Conservation (phyloP, 2,113 vertebrate species). For the Nannospalax galili region DNA sequence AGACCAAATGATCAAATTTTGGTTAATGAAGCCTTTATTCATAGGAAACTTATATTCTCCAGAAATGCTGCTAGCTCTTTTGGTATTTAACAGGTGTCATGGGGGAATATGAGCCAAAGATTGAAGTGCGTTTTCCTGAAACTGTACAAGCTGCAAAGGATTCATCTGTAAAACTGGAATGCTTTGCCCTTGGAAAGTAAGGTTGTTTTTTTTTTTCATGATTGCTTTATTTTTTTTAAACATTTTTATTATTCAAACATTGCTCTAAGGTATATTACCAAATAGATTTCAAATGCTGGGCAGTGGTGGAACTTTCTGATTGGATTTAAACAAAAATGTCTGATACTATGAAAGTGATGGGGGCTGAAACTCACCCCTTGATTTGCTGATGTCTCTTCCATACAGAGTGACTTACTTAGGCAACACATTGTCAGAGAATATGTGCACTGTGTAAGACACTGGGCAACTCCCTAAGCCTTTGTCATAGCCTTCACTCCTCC, state of each 20-base stretch:
- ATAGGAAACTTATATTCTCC: slow-evolving; percentile 48
- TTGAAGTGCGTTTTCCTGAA: slow-evolving; percentile 92
- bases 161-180: slow-evolving; percentile 92
- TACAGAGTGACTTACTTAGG: not conserved
- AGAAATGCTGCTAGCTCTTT: slow-evolving; percentile 83
- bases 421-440: rapidly evolving
- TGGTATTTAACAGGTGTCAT: slow-evolving; percentile 90
- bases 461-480: not conserved
- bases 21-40: slow-evolving; percentile 59
- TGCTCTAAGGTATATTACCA: not conserved
- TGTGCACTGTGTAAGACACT: not conserved
- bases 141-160: slow-evolving; percentile 87
- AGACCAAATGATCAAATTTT: not conserved
- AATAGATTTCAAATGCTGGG: not conserved
- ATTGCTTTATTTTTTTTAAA: not conserved
- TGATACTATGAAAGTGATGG: not conserved
- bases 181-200: slow-evolving; percentile 97
- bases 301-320: not conserved
- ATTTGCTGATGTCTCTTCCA: not conserved
- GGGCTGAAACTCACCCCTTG: not conserved
- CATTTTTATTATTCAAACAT: slow-evolving; percentile 33
- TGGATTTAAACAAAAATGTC: slow-evolving; percentile 9
- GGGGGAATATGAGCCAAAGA: slow-evolving; percentile 96
- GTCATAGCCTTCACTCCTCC: not conserved
- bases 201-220: slow-evolving; percentile 75